A percentile compares a stretch with the other conserved stretches of the same genome.
phyloP scores from a whole-genome alignment of 2,797 vertebrate genomes.

The Sorex maritimensis region DNA sequence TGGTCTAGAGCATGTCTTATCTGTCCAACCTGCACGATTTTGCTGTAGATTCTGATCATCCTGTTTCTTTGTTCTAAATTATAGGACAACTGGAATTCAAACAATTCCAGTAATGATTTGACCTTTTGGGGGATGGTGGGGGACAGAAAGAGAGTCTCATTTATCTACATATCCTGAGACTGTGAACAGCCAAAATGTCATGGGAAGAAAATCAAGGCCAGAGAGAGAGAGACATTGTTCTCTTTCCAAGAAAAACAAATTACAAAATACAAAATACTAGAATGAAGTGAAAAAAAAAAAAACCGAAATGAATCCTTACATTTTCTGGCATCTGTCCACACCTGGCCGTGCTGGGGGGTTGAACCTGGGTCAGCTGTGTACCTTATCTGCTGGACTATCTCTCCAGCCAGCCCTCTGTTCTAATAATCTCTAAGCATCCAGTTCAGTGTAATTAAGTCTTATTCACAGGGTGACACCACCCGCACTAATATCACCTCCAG shows the following conservation, averaged over 20 bases:
- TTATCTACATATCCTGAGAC: not conserved
- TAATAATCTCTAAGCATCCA: conserved; percentile 1
- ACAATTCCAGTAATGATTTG: not conserved
- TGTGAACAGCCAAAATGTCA: not conserved
- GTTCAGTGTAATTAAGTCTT: not conserved
- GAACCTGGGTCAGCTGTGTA: not conserved
- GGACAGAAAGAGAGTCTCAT: not conserved
- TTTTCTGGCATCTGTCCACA: not conserved
- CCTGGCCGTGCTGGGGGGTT: not conserved
- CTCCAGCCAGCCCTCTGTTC: not conserved
- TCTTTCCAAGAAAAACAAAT: conserved; percentile 37
- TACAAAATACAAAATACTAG: not conserved
- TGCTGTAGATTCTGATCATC: conserved; percentile 20
- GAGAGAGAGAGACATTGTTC: not conserved
- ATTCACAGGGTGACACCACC: not conserved
- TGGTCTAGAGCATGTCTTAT: not conserved
- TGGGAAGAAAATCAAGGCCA: not conserved
- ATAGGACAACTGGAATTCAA: not conserved
- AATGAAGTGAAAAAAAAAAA: conserved; percentile 21
- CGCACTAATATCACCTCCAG: not conserved
- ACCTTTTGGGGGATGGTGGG: not conserved
- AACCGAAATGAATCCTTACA: not conserved
- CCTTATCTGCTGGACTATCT: not conserved
- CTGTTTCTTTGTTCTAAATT: not conserved
- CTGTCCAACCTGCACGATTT: not conserved